phyloP scores from a whole-genome alignment of 1,140 invertebrate genomes.

The Chionoecetes opilio region DNA sequence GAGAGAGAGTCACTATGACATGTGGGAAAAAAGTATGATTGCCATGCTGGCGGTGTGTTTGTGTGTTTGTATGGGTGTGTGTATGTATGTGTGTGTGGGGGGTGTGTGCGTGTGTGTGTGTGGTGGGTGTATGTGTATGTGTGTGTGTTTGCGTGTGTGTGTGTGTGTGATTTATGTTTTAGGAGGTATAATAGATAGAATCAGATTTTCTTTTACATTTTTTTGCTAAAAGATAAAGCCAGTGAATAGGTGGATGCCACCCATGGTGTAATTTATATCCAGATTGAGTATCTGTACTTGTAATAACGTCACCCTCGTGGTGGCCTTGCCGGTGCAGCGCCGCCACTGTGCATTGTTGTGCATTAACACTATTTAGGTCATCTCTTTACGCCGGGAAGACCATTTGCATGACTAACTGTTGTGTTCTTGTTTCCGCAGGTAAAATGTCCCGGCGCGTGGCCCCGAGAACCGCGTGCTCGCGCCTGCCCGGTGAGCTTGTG shows the following conservation, averaged over 20 bases:
- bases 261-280: background rate
- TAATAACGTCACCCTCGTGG: background rate
- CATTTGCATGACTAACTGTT: constrained; percentile 20
- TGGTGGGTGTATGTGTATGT: too few relatives aligned
- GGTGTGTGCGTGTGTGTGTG: too few relatives aligned
- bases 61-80: background rate
- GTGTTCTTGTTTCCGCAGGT: background rate
- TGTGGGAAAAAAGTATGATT: background rate
- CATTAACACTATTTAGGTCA: constrained; percentile 11
- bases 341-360: background rate
- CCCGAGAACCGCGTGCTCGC: background rate
- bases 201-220: too few relatives aligned
- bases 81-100: background rate
- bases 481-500: background rate
- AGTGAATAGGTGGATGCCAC: too few relatives aligned
- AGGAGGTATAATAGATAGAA: too few relatives aligned
- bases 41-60: background rate
- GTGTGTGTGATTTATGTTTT: too few relatives aligned
- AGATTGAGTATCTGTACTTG: constrained; percentile 1
- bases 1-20: background rate
- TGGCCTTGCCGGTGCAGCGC: background rate
- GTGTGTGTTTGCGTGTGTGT: too few relatives aligned
- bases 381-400: background rate
- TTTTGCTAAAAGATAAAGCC: too few relatives aligned
- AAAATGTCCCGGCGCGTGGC: background rate